These are phyloP conservation scores for Idaea aversata DNA, from an alignment of 2,888 invertebrate species.

Conservation along the genomic window DNA sequence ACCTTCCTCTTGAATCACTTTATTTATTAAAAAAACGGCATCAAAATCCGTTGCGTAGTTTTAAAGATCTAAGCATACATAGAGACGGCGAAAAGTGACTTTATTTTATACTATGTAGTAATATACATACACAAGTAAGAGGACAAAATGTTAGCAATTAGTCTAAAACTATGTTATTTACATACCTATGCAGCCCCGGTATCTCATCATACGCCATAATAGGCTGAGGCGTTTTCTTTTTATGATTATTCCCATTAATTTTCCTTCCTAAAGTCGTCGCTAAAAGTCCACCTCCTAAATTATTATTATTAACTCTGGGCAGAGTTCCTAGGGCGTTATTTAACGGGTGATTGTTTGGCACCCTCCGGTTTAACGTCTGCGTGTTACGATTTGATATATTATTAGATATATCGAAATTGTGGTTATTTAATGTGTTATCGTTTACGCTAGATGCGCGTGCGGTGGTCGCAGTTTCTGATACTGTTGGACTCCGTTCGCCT, in stretches of 20 bases:
- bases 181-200: constrained; percentile 77
- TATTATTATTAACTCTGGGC: constrained; percentile 67
- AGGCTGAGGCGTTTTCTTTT: constrained; percentile 74
- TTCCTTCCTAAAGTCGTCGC: constrained; percentile 73
- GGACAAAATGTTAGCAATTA: no score
- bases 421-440: constrained; percentile 67
- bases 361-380: constrained; percentile 66
- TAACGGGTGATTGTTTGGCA: constrained; percentile 59
- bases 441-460: constrained; percentile 87
- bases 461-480: constrained; percentile 91
- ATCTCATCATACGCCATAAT: constrained; percentile 81
- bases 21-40: no score
- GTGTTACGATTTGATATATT: constrained; percentile 53
- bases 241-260: constrained; percentile 76
- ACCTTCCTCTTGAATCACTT: no score
- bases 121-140: no score
- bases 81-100: no score
- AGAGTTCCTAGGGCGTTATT: constrained; percentile 71
- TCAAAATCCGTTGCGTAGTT: no score
- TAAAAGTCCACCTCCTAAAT: constrained; percentile 52
- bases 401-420: constrained; percentile 23
- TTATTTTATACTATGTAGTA: no score
- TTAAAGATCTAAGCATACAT: no score
- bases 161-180: not conserved
- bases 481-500: constrained; percentile 90